Conservation (phyloP, 2,888 invertebrate species). For the Stenoptilia bipunctidactyla region DNA sequence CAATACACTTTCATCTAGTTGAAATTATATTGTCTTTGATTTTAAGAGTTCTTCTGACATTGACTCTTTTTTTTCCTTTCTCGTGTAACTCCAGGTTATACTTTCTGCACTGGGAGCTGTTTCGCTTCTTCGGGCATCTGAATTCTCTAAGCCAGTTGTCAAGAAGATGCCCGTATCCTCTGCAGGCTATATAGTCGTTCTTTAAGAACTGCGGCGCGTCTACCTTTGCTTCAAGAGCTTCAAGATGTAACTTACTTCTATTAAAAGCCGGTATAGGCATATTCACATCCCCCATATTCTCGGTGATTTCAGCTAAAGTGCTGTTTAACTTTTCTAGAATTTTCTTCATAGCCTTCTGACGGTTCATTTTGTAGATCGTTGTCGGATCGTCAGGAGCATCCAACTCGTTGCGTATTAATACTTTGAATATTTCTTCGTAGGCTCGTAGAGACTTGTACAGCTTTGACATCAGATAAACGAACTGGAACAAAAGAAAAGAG, state of each 20-base stretch:
- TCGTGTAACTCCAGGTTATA: constrained; percentile 36
- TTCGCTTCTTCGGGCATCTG: constrained; percentile 37
- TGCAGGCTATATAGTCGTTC: constrained; percentile 73
- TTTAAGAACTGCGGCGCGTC: constrained; percentile 67
- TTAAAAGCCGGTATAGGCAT: constrained; percentile 39
- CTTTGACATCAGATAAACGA: constrained; percentile 65
- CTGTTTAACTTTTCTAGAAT: constrained; percentile 62
- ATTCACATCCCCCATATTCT: constrained; percentile 46
- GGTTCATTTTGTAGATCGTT: constrained; percentile 48
- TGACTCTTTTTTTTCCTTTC: constrained; percentile 33
- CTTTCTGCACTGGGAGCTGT: constrained; percentile 23
- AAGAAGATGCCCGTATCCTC: constrained; percentile 69
- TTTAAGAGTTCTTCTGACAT: constrained; percentile 10
- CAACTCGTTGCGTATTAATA: constrained; percentile 37
- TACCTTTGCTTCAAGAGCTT: constrained; percentile 40
- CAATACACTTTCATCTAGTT: too few relatives aligned
- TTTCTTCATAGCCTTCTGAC: constrained; percentile 43
- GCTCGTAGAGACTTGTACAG: constrained; percentile 63
- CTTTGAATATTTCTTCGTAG: constrained; percentile 46
- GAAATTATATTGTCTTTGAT: too few relatives aligned
- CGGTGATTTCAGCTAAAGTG: constrained; percentile 67
- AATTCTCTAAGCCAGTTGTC: constrained; percentile 71
- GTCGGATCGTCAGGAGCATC: constrained; percentile 51
- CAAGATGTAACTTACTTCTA: constrained; percentile 44
- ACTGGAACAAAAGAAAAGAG: constrained; percentile 62